Evolutionary conservation across 2,888 invertebrate species (phyloP), one percentile per base, ranked within the genome.

Genomic region (Euphydryas editha): DNA sequence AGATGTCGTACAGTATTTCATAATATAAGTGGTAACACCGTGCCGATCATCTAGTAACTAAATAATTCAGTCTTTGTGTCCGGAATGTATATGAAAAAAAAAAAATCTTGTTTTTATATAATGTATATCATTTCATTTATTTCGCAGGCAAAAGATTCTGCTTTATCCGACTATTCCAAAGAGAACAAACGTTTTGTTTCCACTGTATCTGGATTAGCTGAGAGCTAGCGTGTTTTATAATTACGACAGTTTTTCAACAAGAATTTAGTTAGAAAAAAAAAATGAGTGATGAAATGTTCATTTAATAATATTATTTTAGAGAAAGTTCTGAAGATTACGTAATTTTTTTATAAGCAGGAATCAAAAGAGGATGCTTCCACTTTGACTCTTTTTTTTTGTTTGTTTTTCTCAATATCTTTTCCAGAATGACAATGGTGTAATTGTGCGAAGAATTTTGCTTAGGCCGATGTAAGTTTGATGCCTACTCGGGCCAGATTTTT

Each of bases 171-270:
- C 5, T 11, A 20, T 47, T 20, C 18, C 20, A 15, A 47, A 47
- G 47, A 47, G 47, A 47, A 47, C 21, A 20, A 47, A 18, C 20
- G 20, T 18, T 47, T 20, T 20, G 47, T 47, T 47, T 47, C 13
- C 47, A 47, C 21, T 21, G 47, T 47, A 10, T 13, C 4, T 47
- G 47, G 47, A 47, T 47, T 47, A 47, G 47, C 47, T 20, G 47
- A 11, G 47, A 20, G 47, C 47, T 10, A 20, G 47, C 20, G 20
- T 18, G 47, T 47, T 47, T 47, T 47, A 13, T 20, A 47, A 47
- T 47, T 21, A 20, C 20, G 47, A 20, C 47, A 47, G 20, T 20
- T 47, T 47, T 47, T 47, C 47, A 21, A 47, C 20, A 20, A 47
- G 20, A 18, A 13, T 46, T 17, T 4, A 17, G 18, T 47, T 21